A percentile compares a stretch with the other conserved stretches of the same genome.
phyloP scores from a whole-genome alignment of 2,888 invertebrate species.

The Chrysotoxum bicinctum region DNA sequence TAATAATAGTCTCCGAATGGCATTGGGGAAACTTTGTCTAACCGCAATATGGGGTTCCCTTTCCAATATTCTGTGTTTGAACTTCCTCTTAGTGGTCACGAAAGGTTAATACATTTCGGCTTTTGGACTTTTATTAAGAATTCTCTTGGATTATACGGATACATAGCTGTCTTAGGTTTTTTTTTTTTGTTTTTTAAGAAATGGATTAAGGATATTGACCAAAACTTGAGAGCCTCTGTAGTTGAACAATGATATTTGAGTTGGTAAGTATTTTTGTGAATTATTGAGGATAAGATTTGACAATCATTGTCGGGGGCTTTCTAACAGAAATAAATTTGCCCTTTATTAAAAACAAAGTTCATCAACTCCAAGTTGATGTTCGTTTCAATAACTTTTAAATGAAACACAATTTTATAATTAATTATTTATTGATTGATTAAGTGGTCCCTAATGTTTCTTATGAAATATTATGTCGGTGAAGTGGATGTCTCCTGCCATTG shows the following conservation, averaged over 20 bases:
- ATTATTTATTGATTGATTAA: too few relatives aligned
- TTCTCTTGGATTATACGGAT: not conserved
- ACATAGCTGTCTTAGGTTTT: not conserved
- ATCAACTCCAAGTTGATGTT: too few relatives aligned
- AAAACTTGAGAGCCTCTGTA: not conserved
- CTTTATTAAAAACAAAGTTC: too few relatives aligned
- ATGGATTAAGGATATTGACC: not conserved
- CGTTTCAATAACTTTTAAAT: too few relatives aligned
- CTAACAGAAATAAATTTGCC: too few relatives aligned
- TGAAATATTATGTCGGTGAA: too few relatives aligned
- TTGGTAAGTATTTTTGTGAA: too few relatives aligned
- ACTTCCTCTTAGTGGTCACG: constrained; percentile 3
- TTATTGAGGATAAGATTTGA: too few relatives aligned
- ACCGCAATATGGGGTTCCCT: not conserved
- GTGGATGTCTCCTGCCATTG: too few relatives aligned
- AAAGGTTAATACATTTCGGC: not conserved
- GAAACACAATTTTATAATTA: too few relatives aligned
- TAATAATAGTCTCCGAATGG: constrained; percentile 3
- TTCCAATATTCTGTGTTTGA: not conserved
- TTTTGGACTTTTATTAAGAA: not conserved
- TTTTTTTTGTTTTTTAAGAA: not conserved
- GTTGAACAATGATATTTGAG: not conserved
- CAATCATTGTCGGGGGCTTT: too few relatives aligned
- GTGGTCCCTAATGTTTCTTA: too few relatives aligned
- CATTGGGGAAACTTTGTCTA: constrained; percentile 7